Evolutionary conservation across 2,797 vertebrate species (phyloP), one percentile per base, ranked within the genome.

Genomic region (Chaunax sp.): DNA sequence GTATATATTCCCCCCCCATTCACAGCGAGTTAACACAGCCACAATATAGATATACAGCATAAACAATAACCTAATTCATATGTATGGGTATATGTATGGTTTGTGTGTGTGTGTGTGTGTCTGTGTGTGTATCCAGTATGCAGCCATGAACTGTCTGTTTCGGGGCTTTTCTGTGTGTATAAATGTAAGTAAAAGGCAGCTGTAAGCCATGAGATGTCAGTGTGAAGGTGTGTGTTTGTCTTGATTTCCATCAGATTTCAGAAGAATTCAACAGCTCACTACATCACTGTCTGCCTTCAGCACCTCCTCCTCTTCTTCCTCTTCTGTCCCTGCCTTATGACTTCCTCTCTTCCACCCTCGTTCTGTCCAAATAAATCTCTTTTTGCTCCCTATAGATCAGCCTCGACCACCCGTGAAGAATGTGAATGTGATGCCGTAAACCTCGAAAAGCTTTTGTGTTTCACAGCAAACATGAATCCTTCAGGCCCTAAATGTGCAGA

Each of bases 241-340:
- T 62, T 74, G 63, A 77, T 85, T 87, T 81, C 81, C 73, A 80
- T 72, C 77, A 64, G 74, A 64, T 83, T 80, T 84, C 81, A 80
- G 74, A 58, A 57, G 68, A 46, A 63, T 53, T 67, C 55, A 72
- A 41, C 72, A 60, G 67, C 65, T 75, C 75, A 72, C 72, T 84
- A 76, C 75, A 82, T 88, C 69, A 69, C 81, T 38, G 69, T 70
- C 68, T 37, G 20, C 57, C 70, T 45, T 20, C 41, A 19, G 9
- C 41, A 28, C n/a, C n/a, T n/a, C n/a, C n/a, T n/a, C 41, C 4
- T 58, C 67, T 1, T 45, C 47, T 16, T 40, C 49, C 6, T 60
- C 26, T 18, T 5, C 37, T 47, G 12, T 13, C 4, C 3, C 14
- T 14, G 19, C 37, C 44, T 40, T 1, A 37, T 52, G 44, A 30